A percentile compares a stretch with the other conserved stretches of the same genome.
phyloP scores from a whole-genome alignment of 2,797 vertebrate species.

The Intellagama lesueurii region DNA sequence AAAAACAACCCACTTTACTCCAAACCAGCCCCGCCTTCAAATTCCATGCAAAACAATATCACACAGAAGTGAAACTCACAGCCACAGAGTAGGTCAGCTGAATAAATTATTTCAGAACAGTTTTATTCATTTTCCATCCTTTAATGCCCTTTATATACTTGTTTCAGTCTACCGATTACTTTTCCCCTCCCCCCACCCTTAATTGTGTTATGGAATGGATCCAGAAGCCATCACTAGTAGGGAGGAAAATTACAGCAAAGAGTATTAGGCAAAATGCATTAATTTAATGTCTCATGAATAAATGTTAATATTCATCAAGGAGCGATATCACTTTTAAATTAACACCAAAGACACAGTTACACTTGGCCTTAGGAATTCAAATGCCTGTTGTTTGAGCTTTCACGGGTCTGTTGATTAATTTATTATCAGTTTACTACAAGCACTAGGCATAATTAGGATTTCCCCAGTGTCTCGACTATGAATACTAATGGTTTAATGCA shows the following conservation, averaged over 20 bases:
- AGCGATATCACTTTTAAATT: conserved; percentile 29
- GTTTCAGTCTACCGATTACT: not conserved
- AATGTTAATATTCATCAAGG: not conserved
- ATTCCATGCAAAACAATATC: not conserved
- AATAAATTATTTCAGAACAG: not conserved
- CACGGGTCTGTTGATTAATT: conserved; percentile 35
- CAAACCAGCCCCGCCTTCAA: not conserved
- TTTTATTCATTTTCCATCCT: not conserved
- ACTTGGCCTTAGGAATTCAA: conserved; percentile 34
- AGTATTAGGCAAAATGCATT: conserved; percentile 32
- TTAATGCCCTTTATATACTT: conserved; percentile 18
- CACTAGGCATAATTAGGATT: conserved; percentile 10
- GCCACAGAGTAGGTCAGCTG: not conserved
- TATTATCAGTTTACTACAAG: conserved; percentile 34
- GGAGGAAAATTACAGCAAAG: conserved; percentile 22
- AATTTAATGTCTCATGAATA: conserved; percentile 42
- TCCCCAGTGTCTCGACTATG: not conserved
- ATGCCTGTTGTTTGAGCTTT: conserved; percentile 7
- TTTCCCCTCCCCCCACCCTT: not conserved
- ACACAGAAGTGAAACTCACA: not conserved
- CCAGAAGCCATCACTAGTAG: not conserved
- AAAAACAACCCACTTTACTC: not conserved
- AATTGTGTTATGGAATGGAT: conserved; percentile 20
- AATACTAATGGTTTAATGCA: not conserved
- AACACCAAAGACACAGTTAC: conserved; percentile 6